phyloP scores from a whole-genome alignment of 2,888 invertebrate species.

The Cantharis lateralis region DNA sequence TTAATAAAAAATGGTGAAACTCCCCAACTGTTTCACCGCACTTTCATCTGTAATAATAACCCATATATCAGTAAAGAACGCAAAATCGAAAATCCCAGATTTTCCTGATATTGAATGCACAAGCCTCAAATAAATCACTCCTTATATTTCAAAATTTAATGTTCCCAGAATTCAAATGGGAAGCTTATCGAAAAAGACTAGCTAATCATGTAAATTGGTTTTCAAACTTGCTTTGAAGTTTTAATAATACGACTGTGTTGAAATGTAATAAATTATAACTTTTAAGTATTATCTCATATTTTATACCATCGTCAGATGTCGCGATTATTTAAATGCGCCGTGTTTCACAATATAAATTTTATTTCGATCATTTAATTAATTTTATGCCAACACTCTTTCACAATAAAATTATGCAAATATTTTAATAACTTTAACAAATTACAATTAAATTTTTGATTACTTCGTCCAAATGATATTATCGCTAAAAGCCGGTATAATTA shows the following conservation, averaged over 20 bases:
- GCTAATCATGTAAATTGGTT: constrained; percentile 5
- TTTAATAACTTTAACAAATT: neutral
- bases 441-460: neutral
- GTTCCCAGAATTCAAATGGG: constrained; percentile 5
- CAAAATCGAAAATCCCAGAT: constrained; percentile 21
- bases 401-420: neutral
- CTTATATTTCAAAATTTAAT: constrained; percentile 10
- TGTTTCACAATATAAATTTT: neutral
- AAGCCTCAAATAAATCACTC: constrained; percentile 8
- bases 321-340: neutral
- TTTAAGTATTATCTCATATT: neutral
- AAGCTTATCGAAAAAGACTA: constrained; percentile 5
- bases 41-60: constrained; percentile 21
- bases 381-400: neutral
- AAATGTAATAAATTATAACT: constrained; percentile 4
- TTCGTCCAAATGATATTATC: neutral
- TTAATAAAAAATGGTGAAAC: constrained; percentile 14
- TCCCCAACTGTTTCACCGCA: constrained; percentile 14
- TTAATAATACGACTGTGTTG: constrained; percentile 1
- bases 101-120: constrained; percentile 15
- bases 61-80: constrained; percentile 16
- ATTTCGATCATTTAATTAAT: neutral
- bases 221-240: neutral
- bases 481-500: neutral
- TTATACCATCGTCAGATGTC: neutral